These are phyloP conservation scores for Eleutherodactylus coqui DNA, from an alignment of 2,797 vertebrate species.

Conservation along the genomic window DNA sequence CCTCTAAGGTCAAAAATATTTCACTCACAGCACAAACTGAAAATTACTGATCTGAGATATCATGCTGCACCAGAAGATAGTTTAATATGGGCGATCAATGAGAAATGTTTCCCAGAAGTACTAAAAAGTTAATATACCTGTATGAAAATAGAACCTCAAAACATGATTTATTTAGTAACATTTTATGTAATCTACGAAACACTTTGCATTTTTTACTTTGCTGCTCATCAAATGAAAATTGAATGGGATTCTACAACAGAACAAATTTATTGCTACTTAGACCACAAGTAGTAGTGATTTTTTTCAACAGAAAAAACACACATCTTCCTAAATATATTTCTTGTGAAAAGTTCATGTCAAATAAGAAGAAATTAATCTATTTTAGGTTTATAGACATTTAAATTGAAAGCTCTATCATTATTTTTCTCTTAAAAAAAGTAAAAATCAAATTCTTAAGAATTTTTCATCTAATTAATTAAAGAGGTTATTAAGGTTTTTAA, in stretches of 20 bases:
- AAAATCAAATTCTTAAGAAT: too few species aligned
- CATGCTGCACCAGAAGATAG: constrained; percentile 46
- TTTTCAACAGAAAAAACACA: constrained; percentile 33
- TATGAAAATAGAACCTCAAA: constrained; percentile 54
- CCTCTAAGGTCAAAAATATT: constrained; percentile 57
- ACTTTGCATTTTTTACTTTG: constrained; percentile 51
- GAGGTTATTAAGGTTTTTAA: too few species aligned
- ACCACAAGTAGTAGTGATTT: constrained; percentile 22
- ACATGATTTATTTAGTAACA: constrained; percentile 52
- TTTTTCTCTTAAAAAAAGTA: too few species aligned
- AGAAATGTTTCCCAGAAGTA: constrained; percentile 51
- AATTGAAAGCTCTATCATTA: too few species aligned
- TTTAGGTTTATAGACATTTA: too few species aligned
- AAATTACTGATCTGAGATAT: constrained; percentile 60
- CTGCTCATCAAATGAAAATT: constrained; percentile 52
- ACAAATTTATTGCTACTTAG: constrained; percentile 33
- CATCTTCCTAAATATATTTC: background rate
- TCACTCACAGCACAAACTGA: constrained; percentile 52
- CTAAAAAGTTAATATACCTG: constrained; percentile 56
- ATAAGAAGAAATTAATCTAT: too few species aligned
- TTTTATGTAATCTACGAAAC: constrained; percentile 53
- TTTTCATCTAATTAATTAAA: too few species aligned
- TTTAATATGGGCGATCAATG: constrained; percentile 55
- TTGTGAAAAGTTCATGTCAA: too few species aligned
- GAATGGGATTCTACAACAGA: constrained; percentile 41